These are phyloP conservation scores for Eugnorisma glareosa DNA, from an alignment of 2,888 invertebrate species.

Conservation along the genomic window DNA sequence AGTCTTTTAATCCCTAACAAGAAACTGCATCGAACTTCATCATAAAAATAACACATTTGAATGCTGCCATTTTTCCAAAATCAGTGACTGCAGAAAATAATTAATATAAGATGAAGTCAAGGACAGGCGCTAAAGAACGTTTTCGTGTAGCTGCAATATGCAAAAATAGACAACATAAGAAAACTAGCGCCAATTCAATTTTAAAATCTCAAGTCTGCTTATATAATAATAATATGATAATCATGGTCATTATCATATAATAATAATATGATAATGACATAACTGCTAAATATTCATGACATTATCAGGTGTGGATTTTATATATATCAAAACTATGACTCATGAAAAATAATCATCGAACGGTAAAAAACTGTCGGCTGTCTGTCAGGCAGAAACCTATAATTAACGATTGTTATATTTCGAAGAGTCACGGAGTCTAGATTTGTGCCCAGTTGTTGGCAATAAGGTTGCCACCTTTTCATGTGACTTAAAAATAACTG, in stretches of 20 bases:
- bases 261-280: slow-evolving; percentile 20
- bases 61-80: background rate
- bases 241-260: too few relatives aligned
- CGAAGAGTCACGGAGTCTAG: background rate
- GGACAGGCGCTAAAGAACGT: background rate
- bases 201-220: too few relatives aligned
- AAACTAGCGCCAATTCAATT: background rate
- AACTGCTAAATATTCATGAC: slow-evolving; percentile 28
- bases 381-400: slow-evolving; percentile 8
- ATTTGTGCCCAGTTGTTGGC: background rate
- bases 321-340: slow-evolving; percentile 1
- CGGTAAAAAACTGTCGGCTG: slow-evolving; percentile 2
- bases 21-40: background rate
- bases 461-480: background rate
- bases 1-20: background rate
- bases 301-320: slow-evolving; percentile 16
- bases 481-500: background rate
- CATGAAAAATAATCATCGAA: background rate
- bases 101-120: background rate
- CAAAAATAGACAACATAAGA: background rate
- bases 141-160: background rate
- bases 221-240: slow-evolving; percentile 33
- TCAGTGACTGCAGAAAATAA: background rate
- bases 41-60: background rate
- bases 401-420: slow-evolving; percentile 19